phyloP scores from a whole-genome alignment of 2,888 invertebrate genomes.

The Drosophila formosana region DNA sequence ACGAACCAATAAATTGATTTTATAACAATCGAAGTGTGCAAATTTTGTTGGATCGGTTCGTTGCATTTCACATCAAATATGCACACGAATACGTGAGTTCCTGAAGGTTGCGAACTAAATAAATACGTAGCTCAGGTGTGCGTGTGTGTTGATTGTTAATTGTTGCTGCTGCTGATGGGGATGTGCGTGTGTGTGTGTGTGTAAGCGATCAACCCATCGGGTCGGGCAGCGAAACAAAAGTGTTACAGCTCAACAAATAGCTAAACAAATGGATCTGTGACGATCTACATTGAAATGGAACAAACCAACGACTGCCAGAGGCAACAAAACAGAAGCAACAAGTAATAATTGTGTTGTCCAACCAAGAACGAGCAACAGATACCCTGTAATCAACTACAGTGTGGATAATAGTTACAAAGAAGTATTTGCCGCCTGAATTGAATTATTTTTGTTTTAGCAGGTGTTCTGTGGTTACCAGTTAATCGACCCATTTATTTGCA shows the following conservation, averaged over 20 bases:
- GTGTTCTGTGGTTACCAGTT: background rate
- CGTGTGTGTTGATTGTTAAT: background rate
- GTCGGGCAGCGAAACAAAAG: conserved; percentile 15
- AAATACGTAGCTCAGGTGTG: conserved; percentile 32
- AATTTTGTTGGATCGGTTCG: conserved; percentile 42
- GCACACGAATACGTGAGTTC: conserved; percentile 55
- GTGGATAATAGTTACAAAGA: background rate
- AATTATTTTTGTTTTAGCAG: no score
- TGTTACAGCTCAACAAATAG: conserved; percentile 44
- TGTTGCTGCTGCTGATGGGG: background rate
- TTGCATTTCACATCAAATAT: conserved; percentile 35
- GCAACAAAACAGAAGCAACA: conserved; percentile 48
- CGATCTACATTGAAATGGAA: conserved; percentile 37
- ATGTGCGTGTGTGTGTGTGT: background rate
- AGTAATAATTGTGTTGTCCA: background rate
- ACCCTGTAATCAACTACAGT: background rate
- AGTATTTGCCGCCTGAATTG: no score
- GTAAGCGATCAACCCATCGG: conserved; percentile 6
- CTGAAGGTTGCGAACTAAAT: conserved; percentile 37
- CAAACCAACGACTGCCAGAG: conserved; percentile 45
- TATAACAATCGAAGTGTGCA: conserved; percentile 30
- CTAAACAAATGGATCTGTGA: conserved; percentile 49
- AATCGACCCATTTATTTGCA: background rate
- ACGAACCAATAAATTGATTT: conserved; percentile 6
- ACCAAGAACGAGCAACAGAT: background rate